Conservation (phyloP, 2,113 vertebrate genomes). For the Boleophthalmus pectinirostris region DNA sequence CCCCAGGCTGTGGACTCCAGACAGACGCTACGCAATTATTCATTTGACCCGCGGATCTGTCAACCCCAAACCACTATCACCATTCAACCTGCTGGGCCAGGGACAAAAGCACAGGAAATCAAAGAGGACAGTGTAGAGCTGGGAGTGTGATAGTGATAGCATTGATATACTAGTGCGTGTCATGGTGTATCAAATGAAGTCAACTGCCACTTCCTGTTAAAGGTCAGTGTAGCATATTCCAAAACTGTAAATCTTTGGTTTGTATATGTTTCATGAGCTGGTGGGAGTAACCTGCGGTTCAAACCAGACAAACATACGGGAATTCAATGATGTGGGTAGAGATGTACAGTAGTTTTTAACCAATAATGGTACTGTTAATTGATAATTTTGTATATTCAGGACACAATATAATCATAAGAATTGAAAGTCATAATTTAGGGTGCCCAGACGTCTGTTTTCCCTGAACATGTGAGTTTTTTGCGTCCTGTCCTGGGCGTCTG, state of each 20-base stretch:
- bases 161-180: not conserved
- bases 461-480: no score
- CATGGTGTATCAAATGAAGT: not conserved
- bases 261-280: not conserved
- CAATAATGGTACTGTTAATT: no score
- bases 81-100: not conserved
- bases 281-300: no score
- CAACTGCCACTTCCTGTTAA: not conserved
- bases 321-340: no score
- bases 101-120: conserved; percentile 16
- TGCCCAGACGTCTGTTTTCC: no score
- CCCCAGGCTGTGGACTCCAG: conserved; percentile 45
- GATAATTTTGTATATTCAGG: no score
- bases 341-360: no score
- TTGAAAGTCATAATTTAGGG: no score
- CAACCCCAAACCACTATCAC: not conserved
- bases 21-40: conserved; percentile 49
- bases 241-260: no score
- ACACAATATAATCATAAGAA: no score
- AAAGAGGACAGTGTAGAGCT: conserved; percentile 10
- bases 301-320: no score
- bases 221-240: not conserved
- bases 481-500: no score
- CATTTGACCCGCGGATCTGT: conserved; percentile 13
- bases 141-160: not conserved